Evolutionary conservation across 2,113 vertebrate species (phyloP), one percentile per base, ranked within the genome.

Genomic region (Nothoprocta perdicaria): DNA sequence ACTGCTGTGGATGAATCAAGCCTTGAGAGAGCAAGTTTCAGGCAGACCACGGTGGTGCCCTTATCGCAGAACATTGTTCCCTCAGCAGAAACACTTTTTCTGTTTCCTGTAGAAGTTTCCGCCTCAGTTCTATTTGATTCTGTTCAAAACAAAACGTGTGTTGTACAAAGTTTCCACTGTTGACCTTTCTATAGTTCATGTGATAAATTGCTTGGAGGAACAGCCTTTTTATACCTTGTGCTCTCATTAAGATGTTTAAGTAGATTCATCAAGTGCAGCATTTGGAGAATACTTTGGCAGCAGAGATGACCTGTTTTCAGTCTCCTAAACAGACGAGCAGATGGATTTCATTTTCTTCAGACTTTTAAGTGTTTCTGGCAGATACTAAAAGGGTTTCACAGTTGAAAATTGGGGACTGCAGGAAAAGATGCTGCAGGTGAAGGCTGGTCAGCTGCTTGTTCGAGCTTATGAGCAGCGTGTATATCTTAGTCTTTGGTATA

Each of bases 351-450:
- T 92, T 92, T 92, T 80, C 72, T 77, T 85, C 60, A 82, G 35
- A 27, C 16, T 72, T 78, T 0, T 52, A 48, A 29, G 11, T 60
- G 35, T 86, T 94, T 89, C 46, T 63, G 33, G 26, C 46, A 17
- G 29, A 14, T 74, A 15, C 43, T 77, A 82, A 80, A 60, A 86
- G 50, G 55, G 76, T 85, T 89, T 93, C 73, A 43, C 71, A 60
- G 63, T 16, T 77, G 79, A 60, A 75, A 75, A 73, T 1, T 27
- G 21, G 14, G 13, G 22, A 43, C 7, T 77, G 65, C 18, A 77
- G 40, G 72, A 88, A 87, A 79, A 29, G 24, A 83, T 89, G 72
- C 63, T 91, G 72, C 65, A 83, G 57, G 72, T 92, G 46, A 90
- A 83, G 33, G n/a, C 55, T 61, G 76, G 21, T 41, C 66, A 74